Percentiles rank a stretch among this genome's conserved stretches.
phyloP scores from a whole-genome alignment of 2,113 vertebrate genomes.

The Gymnobelideus leadbeateri region DNA sequence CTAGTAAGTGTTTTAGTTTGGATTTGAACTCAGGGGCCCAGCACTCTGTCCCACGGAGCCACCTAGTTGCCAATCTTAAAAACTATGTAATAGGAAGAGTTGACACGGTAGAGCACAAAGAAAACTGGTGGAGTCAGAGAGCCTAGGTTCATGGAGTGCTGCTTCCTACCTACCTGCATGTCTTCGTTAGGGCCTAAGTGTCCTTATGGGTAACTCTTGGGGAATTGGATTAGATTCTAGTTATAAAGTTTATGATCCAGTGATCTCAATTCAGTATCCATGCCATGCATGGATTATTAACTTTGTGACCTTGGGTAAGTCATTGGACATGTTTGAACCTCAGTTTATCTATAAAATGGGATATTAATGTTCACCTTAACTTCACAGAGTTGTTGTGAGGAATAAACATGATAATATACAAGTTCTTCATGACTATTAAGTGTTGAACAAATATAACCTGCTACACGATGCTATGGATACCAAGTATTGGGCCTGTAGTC shows the following conservation, averaged over 20 bases:
- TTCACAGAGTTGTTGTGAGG: neutral
- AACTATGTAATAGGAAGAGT: neutral
- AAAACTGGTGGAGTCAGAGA: neutral
- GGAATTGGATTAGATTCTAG: neutral
- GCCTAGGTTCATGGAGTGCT: neutral
- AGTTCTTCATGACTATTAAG: neutral
- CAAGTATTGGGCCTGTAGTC: neutral
- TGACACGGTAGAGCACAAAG: neutral
- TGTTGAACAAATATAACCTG: neutral
- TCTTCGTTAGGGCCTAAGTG: neutral
- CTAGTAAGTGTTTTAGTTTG: neutral
- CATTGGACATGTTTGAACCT: neutral
- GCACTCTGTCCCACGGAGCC: neutral
- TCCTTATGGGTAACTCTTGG: neutral
- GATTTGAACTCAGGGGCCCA: neutral
- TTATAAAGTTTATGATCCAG: neutral
- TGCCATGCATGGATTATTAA: neutral
- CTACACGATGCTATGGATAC: neutral
- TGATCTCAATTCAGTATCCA: neutral
- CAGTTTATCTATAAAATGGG: neutral
- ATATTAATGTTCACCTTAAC: neutral
- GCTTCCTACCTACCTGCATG: neutral
- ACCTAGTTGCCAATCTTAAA: neutral
- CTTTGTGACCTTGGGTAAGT: neutral
- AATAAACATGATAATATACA: neutral